phyloP scores from a whole-genome alignment of 2,888 invertebrate species.

The Microctonus brassicae region DNA sequence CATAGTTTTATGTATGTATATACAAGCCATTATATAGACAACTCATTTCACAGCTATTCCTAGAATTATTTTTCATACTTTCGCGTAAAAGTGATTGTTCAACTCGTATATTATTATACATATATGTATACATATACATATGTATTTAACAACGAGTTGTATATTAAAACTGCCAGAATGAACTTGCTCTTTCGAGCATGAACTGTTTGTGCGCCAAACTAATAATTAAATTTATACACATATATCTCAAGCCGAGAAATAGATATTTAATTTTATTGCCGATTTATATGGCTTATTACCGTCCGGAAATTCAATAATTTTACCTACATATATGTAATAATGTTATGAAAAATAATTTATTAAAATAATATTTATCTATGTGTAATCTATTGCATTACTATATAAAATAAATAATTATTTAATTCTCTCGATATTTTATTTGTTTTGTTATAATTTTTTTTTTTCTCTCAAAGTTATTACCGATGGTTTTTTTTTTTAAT shows the following conservation, averaged over 20 bases:
- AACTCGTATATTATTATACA: constrained; percentile 5
- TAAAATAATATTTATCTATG: too few relatives aligned
- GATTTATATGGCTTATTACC: not conserved
- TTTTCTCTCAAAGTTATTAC: too few relatives aligned
- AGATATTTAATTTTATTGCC: not conserved
- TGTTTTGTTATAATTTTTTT: too few relatives aligned
- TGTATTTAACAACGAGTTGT: constrained; percentile 8
- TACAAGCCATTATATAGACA: constrained; percentile 32
- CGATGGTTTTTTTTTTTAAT: too few relatives aligned
- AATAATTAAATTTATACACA: constrained; percentile 66
- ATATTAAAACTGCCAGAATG: constrained; percentile 35
- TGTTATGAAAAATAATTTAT: too few relatives aligned
- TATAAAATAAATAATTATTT: too few relatives aligned
- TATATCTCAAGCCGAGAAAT: constrained; percentile 6
- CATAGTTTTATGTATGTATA: not conserved
- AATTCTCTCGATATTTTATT: too few relatives aligned
- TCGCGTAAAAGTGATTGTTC: constrained; percentile 68
- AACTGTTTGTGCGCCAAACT: constrained; percentile 50
- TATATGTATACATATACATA: constrained; percentile 32
- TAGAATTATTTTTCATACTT: constrained; percentile 68
- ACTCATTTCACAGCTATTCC: constrained; percentile 39
- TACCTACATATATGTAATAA: not conserved
- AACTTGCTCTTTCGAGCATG: constrained; percentile 64
- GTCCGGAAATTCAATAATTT: not conserved
- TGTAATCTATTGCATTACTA: too few relatives aligned